Percentiles rank a stretch among this genome's conserved stretches.
phyloP scores from a whole-genome alignment of 2,113 vertebrate species.

The Murina feae region DNA sequence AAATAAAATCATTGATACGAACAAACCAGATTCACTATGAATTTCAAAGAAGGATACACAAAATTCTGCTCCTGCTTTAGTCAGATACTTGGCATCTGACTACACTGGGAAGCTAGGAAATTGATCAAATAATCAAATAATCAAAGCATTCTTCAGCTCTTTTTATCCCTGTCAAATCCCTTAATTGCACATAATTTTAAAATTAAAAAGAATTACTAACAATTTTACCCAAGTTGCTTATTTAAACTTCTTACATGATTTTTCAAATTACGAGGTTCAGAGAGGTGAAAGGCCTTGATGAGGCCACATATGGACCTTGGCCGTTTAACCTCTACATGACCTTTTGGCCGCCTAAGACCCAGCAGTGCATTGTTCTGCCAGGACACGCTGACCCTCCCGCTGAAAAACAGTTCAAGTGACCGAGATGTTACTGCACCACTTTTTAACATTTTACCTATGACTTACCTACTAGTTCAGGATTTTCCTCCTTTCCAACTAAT shows the following conservation, averaged over 20 bases:
- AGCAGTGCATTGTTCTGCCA: neutral
- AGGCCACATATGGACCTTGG: neutral
- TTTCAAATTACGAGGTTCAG: neutral
- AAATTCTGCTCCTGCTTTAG: neutral
- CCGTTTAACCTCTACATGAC: neutral
- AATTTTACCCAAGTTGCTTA: neutral
- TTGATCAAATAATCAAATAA: neutral
- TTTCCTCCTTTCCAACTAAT: neutral
- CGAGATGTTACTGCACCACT: neutral
- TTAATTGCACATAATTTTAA: neutral
- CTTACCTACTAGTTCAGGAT: neutral
- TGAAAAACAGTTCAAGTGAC: neutral
- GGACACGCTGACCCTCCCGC: neutral
- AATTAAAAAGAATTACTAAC: neutral
- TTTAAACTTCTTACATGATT: neutral
- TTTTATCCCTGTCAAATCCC: neutral
- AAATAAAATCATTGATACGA: neutral
- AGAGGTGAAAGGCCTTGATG: neutral
- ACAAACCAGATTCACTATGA: neutral
- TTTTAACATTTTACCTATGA: neutral
- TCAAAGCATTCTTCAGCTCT: neutral
- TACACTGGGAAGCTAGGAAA: neutral
- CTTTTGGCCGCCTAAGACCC: neutral
- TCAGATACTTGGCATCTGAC: neutral
- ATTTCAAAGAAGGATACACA: neutral